Conservation (phyloP, 2,797 vertebrate genomes). For the Ceryle rudis region DNA sequence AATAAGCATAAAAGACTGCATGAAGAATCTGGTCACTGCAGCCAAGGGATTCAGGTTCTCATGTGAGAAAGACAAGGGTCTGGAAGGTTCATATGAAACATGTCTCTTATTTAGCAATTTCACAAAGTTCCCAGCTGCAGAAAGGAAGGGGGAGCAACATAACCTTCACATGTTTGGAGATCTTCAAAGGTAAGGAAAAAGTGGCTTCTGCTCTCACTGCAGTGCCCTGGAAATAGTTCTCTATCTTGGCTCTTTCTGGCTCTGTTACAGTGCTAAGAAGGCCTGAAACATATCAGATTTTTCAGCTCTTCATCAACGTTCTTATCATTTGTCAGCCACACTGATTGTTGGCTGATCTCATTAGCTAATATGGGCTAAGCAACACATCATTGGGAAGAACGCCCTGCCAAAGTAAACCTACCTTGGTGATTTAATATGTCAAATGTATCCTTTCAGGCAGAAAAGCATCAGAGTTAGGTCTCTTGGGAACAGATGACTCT, state of each 20-base stretch:
- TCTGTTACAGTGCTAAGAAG: not conserved
- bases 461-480: not conserved
- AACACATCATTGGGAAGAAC: not conserved
- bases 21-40: not conserved
- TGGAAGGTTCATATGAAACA: not conserved
- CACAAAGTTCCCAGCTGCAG: not conserved
- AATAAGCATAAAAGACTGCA: not conserved
- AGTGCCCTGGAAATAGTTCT: not conserved
- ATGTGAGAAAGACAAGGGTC: not conserved
- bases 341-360: not conserved
- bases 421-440: slow-evolving; percentile 13
- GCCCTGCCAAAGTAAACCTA: slow-evolving; percentile 4
- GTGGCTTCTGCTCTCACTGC: not conserved
- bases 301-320: not conserved
- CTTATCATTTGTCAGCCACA: not conserved
- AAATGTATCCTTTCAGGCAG: not conserved
- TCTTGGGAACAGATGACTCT: not conserved
- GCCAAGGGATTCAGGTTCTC: not conserved
- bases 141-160: not conserved
- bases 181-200: not conserved
- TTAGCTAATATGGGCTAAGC: not conserved
- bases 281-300: not conserved
- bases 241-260: not conserved
- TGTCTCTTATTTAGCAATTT: not conserved
- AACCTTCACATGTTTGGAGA: not conserved